phyloP scores from a whole-genome alignment of 2,797 vertebrate genomes.

The Cuniculus paca region DNA sequence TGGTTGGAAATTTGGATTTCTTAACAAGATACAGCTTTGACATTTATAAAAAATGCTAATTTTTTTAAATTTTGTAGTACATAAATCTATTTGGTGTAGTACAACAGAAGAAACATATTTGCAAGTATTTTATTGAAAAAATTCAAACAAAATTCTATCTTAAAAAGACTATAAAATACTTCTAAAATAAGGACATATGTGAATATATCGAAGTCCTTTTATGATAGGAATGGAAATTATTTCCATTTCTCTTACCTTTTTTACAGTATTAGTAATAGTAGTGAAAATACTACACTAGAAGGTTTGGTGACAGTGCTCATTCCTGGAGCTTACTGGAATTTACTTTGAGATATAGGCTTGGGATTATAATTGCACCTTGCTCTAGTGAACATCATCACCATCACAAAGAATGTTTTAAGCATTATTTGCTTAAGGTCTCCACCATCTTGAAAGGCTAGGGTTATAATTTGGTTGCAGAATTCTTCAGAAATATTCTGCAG shows the following conservation, averaged over 20 bases:
- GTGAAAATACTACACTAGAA: not conserved
- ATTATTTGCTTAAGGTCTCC: not conserved
- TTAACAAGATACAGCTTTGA: not conserved
- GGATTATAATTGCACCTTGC: not conserved
- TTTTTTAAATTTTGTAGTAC: not conserved
- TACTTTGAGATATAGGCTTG: no score
- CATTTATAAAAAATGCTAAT: not conserved
- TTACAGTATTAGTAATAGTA: not conserved
- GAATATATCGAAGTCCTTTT: not conserved
- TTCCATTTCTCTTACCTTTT: not conserved
- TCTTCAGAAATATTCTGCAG: not conserved
- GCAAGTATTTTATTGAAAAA: not conserved
- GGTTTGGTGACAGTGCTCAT: not conserved
- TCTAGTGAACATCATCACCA: not conserved
- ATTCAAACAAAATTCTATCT: not conserved
- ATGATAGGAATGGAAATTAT: not conserved
- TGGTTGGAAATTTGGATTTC: not conserved
- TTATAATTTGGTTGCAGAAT: not conserved
- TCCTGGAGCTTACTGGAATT: not conserved
- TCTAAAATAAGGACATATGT: not conserved
- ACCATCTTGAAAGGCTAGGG: not conserved
- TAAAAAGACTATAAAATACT: not conserved
- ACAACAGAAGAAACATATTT: not conserved
- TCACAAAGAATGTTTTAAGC: not conserved
- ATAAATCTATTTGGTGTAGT: not conserved